A percentile compares a stretch with the other conserved stretches of the same genome.
phyloP scores from a whole-genome alignment of 2,113 vertebrate genomes.

The Mormoops blainvillei region DNA sequence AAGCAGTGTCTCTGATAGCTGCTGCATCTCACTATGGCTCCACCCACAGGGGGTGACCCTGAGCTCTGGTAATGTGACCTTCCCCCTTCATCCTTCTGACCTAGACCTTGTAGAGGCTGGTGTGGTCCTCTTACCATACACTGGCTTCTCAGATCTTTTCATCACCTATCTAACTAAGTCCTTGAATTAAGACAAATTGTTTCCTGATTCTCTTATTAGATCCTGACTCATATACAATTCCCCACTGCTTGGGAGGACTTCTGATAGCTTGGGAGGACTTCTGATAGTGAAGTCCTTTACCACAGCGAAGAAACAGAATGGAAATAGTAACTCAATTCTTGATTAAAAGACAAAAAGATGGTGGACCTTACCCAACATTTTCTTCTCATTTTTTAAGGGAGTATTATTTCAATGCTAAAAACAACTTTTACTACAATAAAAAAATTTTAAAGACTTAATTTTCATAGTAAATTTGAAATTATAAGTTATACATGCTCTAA shows the following conservation, averaged over 20 bases:
- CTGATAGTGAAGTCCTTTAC: background rate
- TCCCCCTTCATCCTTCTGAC: background rate
- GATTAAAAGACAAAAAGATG: background rate
- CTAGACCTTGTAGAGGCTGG: background rate
- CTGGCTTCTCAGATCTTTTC: background rate
- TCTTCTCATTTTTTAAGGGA: background rate
- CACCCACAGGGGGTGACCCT: too few species aligned
- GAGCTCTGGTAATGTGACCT: background rate
- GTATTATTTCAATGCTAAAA: background rate
- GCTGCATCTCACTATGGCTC: background rate
- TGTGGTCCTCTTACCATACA: fast-evolving
- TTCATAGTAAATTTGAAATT: background rate
- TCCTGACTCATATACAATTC: background rate
- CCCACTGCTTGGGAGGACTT: background rate
- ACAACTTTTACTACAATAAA: background rate
- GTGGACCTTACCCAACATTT: background rate
- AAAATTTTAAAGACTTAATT: background rate
- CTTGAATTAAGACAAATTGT: background rate
- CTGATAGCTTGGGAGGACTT: background rate
- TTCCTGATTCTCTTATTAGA: background rate
- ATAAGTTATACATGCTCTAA: background rate
- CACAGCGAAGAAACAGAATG: background rate
- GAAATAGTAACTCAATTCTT: background rate
- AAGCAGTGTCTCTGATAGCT: background rate
- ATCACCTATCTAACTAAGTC: background rate